Evolutionary conservation across 2,797 vertebrate genomes (phyloP), one percentile per base, ranked within the genome.

Genomic region (Alosa sapidissima): DNA sequence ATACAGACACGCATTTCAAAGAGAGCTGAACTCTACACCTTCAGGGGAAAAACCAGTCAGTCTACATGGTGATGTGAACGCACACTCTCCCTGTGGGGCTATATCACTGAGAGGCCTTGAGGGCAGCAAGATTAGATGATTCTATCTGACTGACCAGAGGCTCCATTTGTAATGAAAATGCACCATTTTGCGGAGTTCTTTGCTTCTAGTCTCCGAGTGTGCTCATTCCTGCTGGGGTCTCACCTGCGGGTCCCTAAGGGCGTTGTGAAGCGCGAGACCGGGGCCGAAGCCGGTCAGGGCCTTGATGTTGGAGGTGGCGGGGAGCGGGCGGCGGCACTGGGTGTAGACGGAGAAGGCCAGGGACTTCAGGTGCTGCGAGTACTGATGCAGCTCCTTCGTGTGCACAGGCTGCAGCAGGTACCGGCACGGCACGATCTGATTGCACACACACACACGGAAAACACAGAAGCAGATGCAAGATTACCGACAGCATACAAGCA

Each of bases 341-440:
- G 98, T 96, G 89, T 98, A 99, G 86, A 97, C 98, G 13, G 97
- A 98, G 94, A 99, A 99, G 36, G 98, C 97, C 85, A 99, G 91
- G 83, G 98, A 99, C 88, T 99, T 99, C 92, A 99, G 96, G 95
- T 99, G 98, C 93, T 99, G 98, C 72, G 97, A 96, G 86, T 99
- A 99, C 90, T 98, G 96, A 65, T 98, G 96, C 0, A 97, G 95
- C 90, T 99, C 97, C 91, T 99, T 98, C 0, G 97, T 97, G 89
- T 96, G 95, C 86, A 99, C 98, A 51, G 98, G 97, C 93, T 99
- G 98, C 36, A 99, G 96, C 85, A 99, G 95, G 92, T 98, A 98
- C 92, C 99, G 98, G 91, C 98, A 98, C 1, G 98, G 98, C 88
- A 99, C 96, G 87, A 99, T 98, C 98, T 99, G 91, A 47, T 1